Base-by-base conservation (phyloP, 2,888 invertebrate genomes). In the Elegia similella region DNA sequence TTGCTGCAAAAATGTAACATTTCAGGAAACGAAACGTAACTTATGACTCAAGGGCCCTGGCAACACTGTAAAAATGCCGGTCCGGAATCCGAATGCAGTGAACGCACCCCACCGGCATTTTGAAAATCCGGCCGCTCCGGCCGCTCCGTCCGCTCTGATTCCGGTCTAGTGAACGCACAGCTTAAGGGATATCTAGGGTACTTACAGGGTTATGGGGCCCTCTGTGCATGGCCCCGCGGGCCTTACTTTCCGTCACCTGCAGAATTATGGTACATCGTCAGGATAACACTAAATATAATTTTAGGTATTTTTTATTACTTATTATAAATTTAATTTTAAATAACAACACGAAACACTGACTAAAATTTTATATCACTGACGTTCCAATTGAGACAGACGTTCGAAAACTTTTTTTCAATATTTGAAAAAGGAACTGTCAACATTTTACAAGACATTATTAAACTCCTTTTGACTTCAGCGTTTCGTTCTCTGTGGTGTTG, bases 161-260 rank as follows among this genome's bases (percentile, higher is more conserved):
- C 0, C 0, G 34, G 2, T 10, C 12, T 8, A 12, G 5, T n/a
- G 38, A 6, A 38, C n/a, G 38, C n/a, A n/a, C 1, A 8, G 2
- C 8, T 12, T 34, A 34, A 12, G 42, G 7, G n/a, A 15, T 16
- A 13, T 3, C 13, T 52, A 23, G 7, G 13, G n/a, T 52, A 78
- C 82, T 82, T 61, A 84, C 84, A 13, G 76, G 67, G 57, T 72
- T 74, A 2, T 65, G 15, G 34, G 50, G 61, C 12, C 61, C 57
- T 38, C 76, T 73, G 65, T 80, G 82, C 84, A 84, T 84, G 62
- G 66, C 76, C 74, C 73, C 77, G 23, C 77, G 77, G 65, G 74
- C 62, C 66, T 75, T 82, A 68, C 59, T 75, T 43, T 78, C 76
- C 16, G 78, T 59, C 32, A 73, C 80, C 82, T 82, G 66, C 60